Conservation (phyloP, 2,888 invertebrate genomes). For the Erynnis tages region DNA sequence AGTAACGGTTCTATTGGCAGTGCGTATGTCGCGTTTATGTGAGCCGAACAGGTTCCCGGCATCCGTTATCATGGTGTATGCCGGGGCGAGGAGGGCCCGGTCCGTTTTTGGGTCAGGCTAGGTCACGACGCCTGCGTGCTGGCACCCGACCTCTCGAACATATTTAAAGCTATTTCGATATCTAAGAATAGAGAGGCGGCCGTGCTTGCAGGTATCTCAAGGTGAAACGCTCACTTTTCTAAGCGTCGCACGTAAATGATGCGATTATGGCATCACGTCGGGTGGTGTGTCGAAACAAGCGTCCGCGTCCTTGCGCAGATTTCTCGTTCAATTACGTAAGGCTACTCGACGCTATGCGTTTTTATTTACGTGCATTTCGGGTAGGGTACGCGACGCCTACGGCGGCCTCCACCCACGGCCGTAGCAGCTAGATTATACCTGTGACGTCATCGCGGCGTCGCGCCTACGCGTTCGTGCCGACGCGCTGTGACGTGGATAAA, state of each 20-base stretch:
- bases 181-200: conserved; percentile 70
- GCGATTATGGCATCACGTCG: conserved; percentile 69
- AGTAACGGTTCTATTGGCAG: conserved; percentile 57
- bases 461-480: conserved; percentile 65
- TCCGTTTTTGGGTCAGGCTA: conserved; percentile 77
- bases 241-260: conserved; percentile 70
- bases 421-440: conserved; percentile 52
- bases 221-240: conserved; percentile 78
- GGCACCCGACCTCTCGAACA: conserved; percentile 53
- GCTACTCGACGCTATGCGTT: conserved; percentile 41
- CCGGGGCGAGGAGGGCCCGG: conserved; percentile 64
- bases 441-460: conserved; percentile 72
- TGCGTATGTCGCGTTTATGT: conserved; percentile 48
- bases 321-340: conserved; percentile 75
- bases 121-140: conserved; percentile 79
- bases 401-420: conserved; percentile 41
- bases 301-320: conserved; percentile 70
- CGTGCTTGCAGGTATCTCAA: conserved; percentile 65
- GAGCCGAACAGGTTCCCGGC: conserved; percentile 66
- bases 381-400: conserved; percentile 47
- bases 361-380: conserved; percentile 58
- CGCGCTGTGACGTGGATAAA: conserved; percentile 61
- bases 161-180: conserved; percentile 65
- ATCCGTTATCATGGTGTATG: conserved; percentile 69
- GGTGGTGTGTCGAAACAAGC: conserved; percentile 64